Percentiles rank a stretch among this genome's conserved stretches.
These are phyloP conservation scores for Mnemiopsis leidyi DNA, from an alignment of 37 sponge, comb jelly and placozoan species.

Conservation along the genomic window DNA sequence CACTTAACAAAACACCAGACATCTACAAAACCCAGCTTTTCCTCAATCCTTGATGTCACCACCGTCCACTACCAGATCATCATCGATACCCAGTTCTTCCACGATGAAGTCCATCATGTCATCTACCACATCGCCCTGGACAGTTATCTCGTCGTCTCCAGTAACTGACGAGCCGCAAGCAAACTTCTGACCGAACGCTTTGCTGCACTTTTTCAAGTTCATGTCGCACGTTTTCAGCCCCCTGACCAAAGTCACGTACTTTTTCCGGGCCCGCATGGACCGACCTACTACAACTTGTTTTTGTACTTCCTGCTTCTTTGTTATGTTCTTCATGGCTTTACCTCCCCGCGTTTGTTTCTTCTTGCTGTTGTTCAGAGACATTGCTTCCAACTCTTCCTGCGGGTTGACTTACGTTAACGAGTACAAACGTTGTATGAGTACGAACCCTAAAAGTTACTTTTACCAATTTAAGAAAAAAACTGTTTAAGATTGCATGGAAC, in stretches of 20 bases:
- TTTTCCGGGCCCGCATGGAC: constrained; percentile 78
- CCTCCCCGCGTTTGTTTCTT: constrained; percentile 51
- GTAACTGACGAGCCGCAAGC: constrained; percentile 97
- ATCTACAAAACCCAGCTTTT: not conserved
- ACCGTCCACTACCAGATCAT: not conserved
- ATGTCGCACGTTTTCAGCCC: constrained; percentile 91
- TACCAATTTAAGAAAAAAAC: too few relatives aligned
- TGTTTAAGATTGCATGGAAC: too few relatives aligned
- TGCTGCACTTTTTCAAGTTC: constrained; percentile 89
- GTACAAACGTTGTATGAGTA: too few relatives aligned
- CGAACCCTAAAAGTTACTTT: too few relatives aligned
- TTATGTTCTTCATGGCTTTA: constrained; percentile 42
- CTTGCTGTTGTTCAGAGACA: constrained; percentile 30
- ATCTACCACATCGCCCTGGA: constrained; percentile 88
- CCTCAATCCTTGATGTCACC: constrained; percentile 45
- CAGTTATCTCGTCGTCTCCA: constrained; percentile 93
- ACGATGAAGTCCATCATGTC: constrained; percentile 69
- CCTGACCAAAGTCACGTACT: constrained; percentile 87
- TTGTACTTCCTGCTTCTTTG: constrained; percentile 67
- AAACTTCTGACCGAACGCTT: constrained; percentile 84
- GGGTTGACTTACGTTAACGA: too few relatives aligned
- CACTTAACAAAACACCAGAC: not conserved
- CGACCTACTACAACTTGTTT: constrained; percentile 69
- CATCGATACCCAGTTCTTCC: constrained; percentile 49
- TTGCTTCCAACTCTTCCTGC: constrained; percentile 57